phyloP scores from a whole-genome alignment of 2,888 invertebrate genomes.

The Drosophila multiciliata region DNA sequence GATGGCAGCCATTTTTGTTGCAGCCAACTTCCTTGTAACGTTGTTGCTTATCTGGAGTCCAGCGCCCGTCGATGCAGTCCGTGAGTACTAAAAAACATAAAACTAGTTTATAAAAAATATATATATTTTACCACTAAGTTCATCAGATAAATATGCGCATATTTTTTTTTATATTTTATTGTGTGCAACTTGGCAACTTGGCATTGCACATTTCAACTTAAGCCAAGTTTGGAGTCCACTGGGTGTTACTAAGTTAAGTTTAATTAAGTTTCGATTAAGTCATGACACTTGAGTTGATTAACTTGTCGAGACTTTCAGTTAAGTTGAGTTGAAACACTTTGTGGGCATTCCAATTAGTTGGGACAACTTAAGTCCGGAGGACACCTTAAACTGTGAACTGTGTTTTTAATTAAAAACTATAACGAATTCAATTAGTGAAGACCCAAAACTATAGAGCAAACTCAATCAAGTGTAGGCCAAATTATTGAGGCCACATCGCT shows the following conservation, averaged over 20 bases:
- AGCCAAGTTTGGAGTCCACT: constrained; percentile 3
- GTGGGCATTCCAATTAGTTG: background rate
- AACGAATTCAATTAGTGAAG: background rate
- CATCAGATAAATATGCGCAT: constrained; percentile 32
- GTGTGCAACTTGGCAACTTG: constrained; percentile 9
- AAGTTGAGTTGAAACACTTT: constrained; percentile 11
- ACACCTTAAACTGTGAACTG: background rate
- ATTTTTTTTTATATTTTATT: constrained; percentile 10
- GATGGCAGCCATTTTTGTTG: constrained; percentile 84
- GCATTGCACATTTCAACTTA: constrained; percentile 9
- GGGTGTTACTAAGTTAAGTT: constrained; percentile 16
- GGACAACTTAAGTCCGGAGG: background rate
- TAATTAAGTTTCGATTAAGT: constrained; percentile 32
- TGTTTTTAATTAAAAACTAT: constrained; percentile 2
- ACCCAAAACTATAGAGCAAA: background rate
- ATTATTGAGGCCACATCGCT: background rate
- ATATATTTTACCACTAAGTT: background rate
- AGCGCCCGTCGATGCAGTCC: constrained; percentile 84
- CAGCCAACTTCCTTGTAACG: constrained; percentile 80
- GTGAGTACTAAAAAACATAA: constrained; percentile 80
- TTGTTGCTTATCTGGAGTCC: constrained; percentile 83
- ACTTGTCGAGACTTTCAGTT: constrained; percentile 4
- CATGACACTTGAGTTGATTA: constrained; percentile 23
- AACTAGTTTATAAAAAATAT: constrained; percentile 5
- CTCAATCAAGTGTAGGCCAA: background rate